Evolutionary conservation across 2,797 vertebrate genomes (phyloP).

Genomic region (Forpus xanthops): DNA sequence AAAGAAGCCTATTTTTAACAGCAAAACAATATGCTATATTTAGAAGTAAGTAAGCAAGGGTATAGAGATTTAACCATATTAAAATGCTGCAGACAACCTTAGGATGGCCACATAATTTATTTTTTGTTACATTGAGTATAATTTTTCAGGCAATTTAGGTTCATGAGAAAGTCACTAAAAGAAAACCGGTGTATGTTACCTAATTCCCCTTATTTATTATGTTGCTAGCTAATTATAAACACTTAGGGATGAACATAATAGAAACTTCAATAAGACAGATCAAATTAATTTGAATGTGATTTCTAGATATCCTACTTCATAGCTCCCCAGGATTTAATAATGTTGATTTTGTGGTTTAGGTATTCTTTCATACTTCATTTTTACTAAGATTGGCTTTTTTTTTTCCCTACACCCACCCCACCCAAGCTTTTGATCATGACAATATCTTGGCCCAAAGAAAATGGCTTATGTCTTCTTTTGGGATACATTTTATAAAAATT

Average conservation of each 20-base stretch:
- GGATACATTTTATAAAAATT: background rate
- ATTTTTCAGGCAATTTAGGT: background rate
- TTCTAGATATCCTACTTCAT: background rate
- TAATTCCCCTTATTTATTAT: background rate
- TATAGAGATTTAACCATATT: background rate
- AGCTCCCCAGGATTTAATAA: background rate
- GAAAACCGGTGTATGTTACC: background rate
- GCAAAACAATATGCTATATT: conserved; percentile 49
- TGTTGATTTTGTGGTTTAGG: background rate
- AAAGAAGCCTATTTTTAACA: conserved; percentile 51
- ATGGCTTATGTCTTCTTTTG: background rate
- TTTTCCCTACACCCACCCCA: background rate
- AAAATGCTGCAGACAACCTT: background rate
- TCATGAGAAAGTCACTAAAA: background rate
- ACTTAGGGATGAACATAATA: background rate
- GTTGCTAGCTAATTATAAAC: background rate
- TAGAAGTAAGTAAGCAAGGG: background rate
- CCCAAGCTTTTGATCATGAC: background rate
- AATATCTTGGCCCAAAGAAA: background rate
- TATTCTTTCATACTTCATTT: background rate
- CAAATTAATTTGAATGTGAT: background rate
- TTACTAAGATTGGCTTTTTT: background rate
- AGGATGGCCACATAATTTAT: background rate
- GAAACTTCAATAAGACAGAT: background rate
- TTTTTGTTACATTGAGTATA: background rate